Base-by-base conservation (phyloP, 2,888 invertebrate species). In the Epinotia ramella region DNA sequence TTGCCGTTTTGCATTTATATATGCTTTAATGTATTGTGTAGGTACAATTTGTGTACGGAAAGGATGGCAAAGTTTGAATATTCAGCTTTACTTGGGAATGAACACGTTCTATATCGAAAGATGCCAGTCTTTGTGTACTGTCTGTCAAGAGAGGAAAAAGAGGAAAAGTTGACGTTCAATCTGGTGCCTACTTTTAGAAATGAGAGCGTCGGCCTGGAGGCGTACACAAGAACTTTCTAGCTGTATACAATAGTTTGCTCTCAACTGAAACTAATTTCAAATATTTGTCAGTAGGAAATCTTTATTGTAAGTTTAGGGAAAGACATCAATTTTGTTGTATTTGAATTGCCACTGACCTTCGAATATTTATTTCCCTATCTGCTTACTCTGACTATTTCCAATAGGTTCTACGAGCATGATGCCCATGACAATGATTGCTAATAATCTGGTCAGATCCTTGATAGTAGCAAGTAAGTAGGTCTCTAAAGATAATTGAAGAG, bases 91-190 rank as follows among this genome's bases (percentile, higher is more conserved):
- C 80, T 79, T 80, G 79, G 79, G 83, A 56, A 72, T 76, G 76
- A 66, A 56, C 60, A 87, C 87, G 84, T 86, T 89, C 81, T 84
- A 82, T 81, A 83, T 83, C 82, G 85, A 82, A 84, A 86, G 83
- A 88, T 85, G 82, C 80, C 83, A 86, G 86, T 84, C 88, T 90
- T 89, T 91, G 85, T 88, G 84, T 84, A 84, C 82, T 83, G 84
- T 86, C 87, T 88, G 86, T 86, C 86, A 84, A 83, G 82, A 81
- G 79, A 83, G 78, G 78, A 85, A 88, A 90, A 89, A 88, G 84
- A 83, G 81, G 84, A 87, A 90, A 91, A 90, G 86, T 89, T 90
- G 89, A 86, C 87, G 89, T 91, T 84, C 89, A 88, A 90, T 91
- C 88, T 87, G 84, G 84, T 88, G 88, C 87, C 86, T 90, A 90